These are phyloP conservation scores for Sylvilagus bachmani DNA, from an alignment of 2,113 vertebrate species.

Conservation along the genomic window DNA sequence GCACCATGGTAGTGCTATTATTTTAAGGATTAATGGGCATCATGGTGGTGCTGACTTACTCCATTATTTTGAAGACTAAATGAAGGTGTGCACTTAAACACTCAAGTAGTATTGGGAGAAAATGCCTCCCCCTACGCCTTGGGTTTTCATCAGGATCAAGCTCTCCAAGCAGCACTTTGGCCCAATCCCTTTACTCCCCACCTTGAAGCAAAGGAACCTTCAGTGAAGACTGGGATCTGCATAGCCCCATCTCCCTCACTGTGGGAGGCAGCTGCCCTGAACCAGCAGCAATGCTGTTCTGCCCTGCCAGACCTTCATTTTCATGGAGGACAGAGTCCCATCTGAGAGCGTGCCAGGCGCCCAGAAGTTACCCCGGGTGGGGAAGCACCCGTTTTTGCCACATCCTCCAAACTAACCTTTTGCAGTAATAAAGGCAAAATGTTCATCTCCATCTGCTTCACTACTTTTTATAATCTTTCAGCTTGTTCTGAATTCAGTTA, in stretches of 20 bases:
- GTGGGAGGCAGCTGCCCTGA: too few species aligned
- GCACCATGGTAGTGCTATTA: not conserved
- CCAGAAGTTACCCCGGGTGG: too few species aligned
- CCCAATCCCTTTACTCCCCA: not conserved
- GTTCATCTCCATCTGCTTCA: not conserved
- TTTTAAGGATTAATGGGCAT: not conserved
- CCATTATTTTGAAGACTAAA: not conserved
- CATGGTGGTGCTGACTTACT: not conserved
- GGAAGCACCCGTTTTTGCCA: not conserved
- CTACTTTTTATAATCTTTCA: not conserved
- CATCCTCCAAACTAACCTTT: not conserved
- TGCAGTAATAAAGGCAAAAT: not conserved
- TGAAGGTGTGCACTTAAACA: not conserved
- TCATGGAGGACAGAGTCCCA: not conserved
- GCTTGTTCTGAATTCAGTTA: not conserved
- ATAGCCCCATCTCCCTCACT: not conserved
- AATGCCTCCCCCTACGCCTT: not conserved
- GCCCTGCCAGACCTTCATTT: fast-evolving
- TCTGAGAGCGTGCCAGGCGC: not conserved
- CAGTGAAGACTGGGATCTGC: not conserved
- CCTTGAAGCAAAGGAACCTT: too few species aligned
- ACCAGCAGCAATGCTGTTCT: too few species aligned
- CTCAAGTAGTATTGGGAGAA: not conserved
- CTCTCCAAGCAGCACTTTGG: not conserved
- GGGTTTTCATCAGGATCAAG: not conserved